Conservation (phyloP, 2,797 vertebrate species). For the Cynodonichthys magdalenae region DNA sequence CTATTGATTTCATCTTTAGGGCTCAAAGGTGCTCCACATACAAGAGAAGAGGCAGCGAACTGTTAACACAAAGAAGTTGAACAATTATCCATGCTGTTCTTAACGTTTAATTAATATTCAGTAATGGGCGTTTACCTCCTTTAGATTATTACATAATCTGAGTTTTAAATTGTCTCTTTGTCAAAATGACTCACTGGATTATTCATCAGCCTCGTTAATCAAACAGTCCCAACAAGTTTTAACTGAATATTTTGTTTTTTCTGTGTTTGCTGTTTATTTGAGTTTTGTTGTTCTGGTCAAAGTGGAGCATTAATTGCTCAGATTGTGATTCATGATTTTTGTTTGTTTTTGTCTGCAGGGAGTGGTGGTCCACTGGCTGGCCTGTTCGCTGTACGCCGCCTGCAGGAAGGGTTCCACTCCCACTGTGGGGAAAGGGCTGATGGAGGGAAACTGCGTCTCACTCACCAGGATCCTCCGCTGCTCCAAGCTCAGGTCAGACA, state of each 20-base stretch:
- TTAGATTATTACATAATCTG: too few relatives aligned
- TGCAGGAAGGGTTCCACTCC: conserved; percentile 89
- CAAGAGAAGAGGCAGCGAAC: not conserved
- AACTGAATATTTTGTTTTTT: too few relatives aligned
- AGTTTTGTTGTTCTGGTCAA: not conserved
- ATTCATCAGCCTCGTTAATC: not conserved
- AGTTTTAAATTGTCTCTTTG: too few relatives aligned
- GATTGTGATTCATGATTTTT: too few relatives aligned
- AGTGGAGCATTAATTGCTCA: not conserved
- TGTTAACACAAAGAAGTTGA: not conserved
- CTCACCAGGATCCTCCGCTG: conserved; percentile 92
- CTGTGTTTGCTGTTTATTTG: not conserved
- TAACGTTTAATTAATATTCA: too few relatives aligned
- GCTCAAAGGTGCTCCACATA: not conserved
- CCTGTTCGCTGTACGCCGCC: conserved; percentile 90
- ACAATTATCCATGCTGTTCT: not conserved
- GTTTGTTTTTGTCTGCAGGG: conserved; percentile 75
- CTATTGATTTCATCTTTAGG: not conserved
- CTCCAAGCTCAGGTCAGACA: conserved; percentile 87
- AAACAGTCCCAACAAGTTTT: too few relatives aligned
- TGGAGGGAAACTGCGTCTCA: conserved; percentile 95
- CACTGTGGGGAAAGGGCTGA: conserved; percentile 89
- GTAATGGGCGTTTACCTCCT: too few relatives aligned
- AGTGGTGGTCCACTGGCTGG: conserved; percentile 91
- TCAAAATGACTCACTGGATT: not conserved